These are phyloP conservation scores for Drosophila arawakana DNA, from an alignment of 1,140 invertebrate genomes.

Conservation along the genomic window DNA sequence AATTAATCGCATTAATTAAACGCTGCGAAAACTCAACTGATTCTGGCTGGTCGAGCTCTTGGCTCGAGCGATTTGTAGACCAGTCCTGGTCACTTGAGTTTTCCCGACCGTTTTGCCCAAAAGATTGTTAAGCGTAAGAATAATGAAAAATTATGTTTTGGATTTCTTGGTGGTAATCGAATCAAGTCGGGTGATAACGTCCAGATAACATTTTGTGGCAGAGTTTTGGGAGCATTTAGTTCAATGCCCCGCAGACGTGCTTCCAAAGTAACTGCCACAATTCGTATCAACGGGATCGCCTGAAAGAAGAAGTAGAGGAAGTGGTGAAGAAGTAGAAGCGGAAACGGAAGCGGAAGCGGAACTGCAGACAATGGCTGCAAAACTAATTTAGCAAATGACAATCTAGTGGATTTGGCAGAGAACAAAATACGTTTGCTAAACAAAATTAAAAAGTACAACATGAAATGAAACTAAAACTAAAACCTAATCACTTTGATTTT, in stretches of 20 bases:
- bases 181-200: constrained; percentile 1
- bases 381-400: constrained; percentile 73
- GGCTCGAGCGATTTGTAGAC: constrained; percentile 15
- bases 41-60: constrained; percentile 1
- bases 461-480: constrained; percentile 9
- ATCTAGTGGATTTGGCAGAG: constrained; percentile 63
- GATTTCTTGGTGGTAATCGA: constrained; percentile 39
- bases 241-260: constrained; percentile 38
- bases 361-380: constrained; percentile 1
- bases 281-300: constrained; percentile 18
- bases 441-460: constrained; percentile 5
- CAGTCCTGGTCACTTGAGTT: constrained; percentile 7
- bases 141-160: constrained; percentile 65
- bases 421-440: constrained; percentile 39
- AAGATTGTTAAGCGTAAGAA: neutral
- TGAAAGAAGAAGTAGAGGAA: constrained; percentile 2
- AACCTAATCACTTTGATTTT: neutral
- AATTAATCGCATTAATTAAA: constrained; percentile 1
- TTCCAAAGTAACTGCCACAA: constrained; percentile 27
- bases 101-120: neutral
- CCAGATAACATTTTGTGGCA: constrained; percentile 26
- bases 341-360: too few species aligned
- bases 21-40: constrained; percentile 21
- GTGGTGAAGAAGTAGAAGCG: constrained; percentile 1
- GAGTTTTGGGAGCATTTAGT: constrained; percentile 17